A percentile compares a stretch with the other conserved stretches of the same genome.
Evolutionary conservation across 2,888 invertebrate species (phyloP).

Genomic region (Tetropium fuscum): DNA sequence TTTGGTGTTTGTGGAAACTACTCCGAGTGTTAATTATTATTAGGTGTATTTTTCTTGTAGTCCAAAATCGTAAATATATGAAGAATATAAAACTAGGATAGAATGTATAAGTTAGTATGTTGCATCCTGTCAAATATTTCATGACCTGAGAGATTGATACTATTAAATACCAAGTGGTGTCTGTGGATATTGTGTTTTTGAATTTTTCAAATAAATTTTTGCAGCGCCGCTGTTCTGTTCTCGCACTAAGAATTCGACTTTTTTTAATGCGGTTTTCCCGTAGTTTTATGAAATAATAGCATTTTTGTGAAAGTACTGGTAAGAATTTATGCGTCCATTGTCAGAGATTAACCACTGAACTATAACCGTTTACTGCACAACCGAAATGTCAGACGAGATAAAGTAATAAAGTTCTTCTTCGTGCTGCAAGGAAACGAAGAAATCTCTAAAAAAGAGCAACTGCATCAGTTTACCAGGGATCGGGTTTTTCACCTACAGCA

Average conservation of each 20-base stretch:
- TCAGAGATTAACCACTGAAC: constrained; percentile 56
- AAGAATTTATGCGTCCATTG: constrained; percentile 57
- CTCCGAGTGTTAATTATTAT: too few species aligned
- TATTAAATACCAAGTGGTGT: too few species aligned
- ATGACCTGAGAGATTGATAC: too few species aligned
- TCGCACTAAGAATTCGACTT: constrained; percentile 28
- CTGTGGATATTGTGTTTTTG: too few species aligned
- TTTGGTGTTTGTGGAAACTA: too few species aligned
- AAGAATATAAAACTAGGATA: too few species aligned
- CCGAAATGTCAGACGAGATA: constrained; percentile 52
- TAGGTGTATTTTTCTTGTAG: too few species aligned
- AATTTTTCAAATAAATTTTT: too few species aligned
- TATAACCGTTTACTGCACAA: constrained; percentile 49
- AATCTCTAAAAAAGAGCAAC: constrained; percentile 36
- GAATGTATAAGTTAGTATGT: too few species aligned
- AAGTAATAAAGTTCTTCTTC: constrained; percentile 55
- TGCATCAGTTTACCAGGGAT: constrained; percentile 36
- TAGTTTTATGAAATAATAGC: constrained; percentile 51
- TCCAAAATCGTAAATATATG: too few species aligned
- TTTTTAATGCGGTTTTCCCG: constrained; percentile 32
- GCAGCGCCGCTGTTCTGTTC: constrained; percentile 23
- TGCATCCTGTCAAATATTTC: too few species aligned
- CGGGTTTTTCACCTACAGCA: constrained; percentile 3
- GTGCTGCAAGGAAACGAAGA: constrained; percentile 46
- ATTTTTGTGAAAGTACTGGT: constrained; percentile 56